Evolutionary conservation across 1,140 invertebrate species (phyloP).

Genomic region (Solenopsis fugax): DNA sequence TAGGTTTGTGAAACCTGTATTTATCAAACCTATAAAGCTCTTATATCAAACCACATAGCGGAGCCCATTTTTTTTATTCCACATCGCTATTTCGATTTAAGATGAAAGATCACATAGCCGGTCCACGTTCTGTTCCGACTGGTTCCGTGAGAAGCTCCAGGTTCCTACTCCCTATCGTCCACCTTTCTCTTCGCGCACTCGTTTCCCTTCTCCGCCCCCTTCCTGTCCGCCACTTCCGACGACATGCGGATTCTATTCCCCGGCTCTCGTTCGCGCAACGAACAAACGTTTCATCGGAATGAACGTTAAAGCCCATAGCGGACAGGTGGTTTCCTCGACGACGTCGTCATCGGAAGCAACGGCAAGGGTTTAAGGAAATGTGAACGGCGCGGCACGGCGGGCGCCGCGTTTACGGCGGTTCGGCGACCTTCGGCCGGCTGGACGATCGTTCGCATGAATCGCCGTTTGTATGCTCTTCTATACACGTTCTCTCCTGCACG

Average conservation of each 20-base stretch:
- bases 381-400: constrained; percentile 46
- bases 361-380: constrained; percentile 69
- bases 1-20: not conserved
- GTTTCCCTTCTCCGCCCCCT: not conserved
- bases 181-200: constrained; percentile 42
- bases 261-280: constrained; percentile 10
- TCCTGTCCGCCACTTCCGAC: constrained; percentile 38
- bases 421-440: constrained; percentile 61
- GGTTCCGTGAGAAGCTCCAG: constrained; percentile 70
- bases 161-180: constrained; percentile 46
- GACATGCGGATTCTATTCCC: constrained; percentile 19
- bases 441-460: constrained; percentile 32
- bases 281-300: constrained; percentile 7
- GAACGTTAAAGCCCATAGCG: constrained; percentile 48
- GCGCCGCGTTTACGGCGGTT: constrained; percentile 41
- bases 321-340: constrained; percentile 63
- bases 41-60: not conserved
- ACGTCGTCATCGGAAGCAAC: constrained; percentile 12
- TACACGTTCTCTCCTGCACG: not conserved
- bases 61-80: not conserved
- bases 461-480: constrained; percentile 12
- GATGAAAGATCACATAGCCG: constrained; percentile 52
- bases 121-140: constrained; percentile 60
- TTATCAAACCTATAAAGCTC: not conserved
- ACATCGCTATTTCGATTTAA: constrained; percentile 8